Conservation (phyloP, 2,113 vertebrate species). For the Plecturocebus donacophilus region DNA sequence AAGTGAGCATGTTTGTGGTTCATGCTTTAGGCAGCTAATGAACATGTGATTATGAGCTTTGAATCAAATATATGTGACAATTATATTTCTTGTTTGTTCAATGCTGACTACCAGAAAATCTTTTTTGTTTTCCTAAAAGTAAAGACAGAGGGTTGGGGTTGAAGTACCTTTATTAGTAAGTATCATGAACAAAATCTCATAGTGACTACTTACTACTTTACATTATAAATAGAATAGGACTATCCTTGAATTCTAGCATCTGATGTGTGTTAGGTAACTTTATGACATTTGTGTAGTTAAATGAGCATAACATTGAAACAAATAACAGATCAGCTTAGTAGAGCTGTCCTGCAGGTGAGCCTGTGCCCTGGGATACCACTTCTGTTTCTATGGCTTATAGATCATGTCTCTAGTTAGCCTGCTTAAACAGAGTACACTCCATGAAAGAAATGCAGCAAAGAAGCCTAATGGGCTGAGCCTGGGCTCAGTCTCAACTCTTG, state of each 20-base stretch:
- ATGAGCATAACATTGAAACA: background rate
- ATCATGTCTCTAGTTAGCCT: background rate
- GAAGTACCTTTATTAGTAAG: background rate
- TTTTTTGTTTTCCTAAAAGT: background rate
- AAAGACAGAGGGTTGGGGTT: background rate
- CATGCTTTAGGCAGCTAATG: background rate
- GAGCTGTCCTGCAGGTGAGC: background rate
- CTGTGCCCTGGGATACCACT: background rate
- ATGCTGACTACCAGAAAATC: background rate
- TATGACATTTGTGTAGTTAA: background rate
- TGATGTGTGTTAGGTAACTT: background rate
- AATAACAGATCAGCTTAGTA: background rate
- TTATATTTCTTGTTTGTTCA: background rate
- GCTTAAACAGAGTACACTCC: background rate
- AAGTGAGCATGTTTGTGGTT: background rate
- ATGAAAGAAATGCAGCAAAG: background rate
- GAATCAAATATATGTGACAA: background rate
- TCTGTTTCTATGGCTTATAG: background rate
- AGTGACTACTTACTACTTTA: background rate
- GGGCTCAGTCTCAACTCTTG: background rate
- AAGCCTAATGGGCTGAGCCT: background rate
- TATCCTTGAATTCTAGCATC: background rate
- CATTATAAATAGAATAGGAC: background rate
- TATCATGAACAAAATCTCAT: background rate
- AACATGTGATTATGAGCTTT: background rate